Percentiles rank a stretch among this genome's conserved stretches.
These are phyloP conservation scores for Kuschelorhynchus macadamiae DNA, from an alignment of 2,888 invertebrate genomes.

Conservation along the genomic window DNA sequence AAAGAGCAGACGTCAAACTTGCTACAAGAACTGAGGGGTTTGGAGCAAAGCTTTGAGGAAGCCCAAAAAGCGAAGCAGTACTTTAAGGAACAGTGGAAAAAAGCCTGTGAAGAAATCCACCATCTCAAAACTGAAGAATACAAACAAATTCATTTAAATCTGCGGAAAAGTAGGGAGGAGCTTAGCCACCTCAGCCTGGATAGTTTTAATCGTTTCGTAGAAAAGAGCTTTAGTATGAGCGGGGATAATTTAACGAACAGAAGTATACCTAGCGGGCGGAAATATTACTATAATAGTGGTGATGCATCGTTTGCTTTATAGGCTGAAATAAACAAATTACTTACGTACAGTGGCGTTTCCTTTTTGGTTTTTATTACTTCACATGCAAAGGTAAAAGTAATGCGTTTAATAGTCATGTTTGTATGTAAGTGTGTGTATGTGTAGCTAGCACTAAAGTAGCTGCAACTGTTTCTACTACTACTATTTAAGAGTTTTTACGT, in stretches of 20 bases:
- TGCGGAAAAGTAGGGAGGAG: slow-evolving; percentile 68
- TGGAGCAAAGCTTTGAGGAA: slow-evolving; percentile 77
- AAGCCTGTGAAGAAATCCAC: slow-evolving; percentile 78
- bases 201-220: slow-evolving; percentile 24
- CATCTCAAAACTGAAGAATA: slow-evolving; percentile 72
- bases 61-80: slow-evolving; percentile 78
- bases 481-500: no score
- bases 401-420: no score
- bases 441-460: no score
- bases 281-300: slow-evolving; percentile 25
- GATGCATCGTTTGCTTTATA: not conserved
- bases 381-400: no score
- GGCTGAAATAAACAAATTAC: not conserved
- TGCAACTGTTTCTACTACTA: no score
- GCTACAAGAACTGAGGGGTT: slow-evolving; percentile 75
- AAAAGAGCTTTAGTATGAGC: not conserved
- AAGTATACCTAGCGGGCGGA: slow-evolving; percentile 7
- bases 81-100: slow-evolving; percentile 81
- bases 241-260: not conserved
- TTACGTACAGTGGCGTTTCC: not conserved
- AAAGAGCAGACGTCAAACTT: slow-evolving; percentile 78
- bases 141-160: slow-evolving; percentile 70
- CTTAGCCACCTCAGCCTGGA: slow-evolving; percentile 59
- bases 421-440: no score
- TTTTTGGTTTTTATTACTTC: not conserved